A percentile compares a stretch with the other conserved stretches of the same genome.
phyloP scores from a whole-genome alignment of 2,888 invertebrate genomes.

The Choreutis nemorana region DNA sequence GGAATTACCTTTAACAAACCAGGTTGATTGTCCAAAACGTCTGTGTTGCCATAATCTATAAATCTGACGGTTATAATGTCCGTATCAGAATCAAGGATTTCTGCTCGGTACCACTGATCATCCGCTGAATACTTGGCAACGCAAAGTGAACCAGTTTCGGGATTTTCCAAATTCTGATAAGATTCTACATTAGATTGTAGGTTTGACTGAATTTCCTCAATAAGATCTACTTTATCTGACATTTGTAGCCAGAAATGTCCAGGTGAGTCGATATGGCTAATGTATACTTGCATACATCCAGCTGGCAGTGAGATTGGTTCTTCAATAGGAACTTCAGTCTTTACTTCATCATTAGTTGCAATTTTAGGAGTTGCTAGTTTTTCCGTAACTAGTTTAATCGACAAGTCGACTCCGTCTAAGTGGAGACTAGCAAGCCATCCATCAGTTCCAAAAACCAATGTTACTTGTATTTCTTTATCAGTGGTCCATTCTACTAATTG shows the following conservation, averaged over 20 bases:
- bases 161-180: conserved; percentile 61
- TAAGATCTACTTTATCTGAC: conserved; percentile 57
- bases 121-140: conserved; percentile 85
- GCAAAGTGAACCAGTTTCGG: conserved; percentile 71
- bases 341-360: conserved; percentile 19
- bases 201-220: conserved; percentile 69
- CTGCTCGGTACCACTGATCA: conserved; percentile 91
- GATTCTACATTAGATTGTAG: conserved; percentile 66
- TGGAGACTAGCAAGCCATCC: conserved; percentile 67
- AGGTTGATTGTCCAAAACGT: conserved; percentile 71
- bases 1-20: conserved; percentile 70
- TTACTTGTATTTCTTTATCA: conserved; percentile 62
- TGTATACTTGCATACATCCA: conserved; percentile 57
- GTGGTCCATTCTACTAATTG: conserved; percentile 46
- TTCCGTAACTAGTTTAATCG: conserved; percentile 50
- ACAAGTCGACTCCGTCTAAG: conserved; percentile 55
- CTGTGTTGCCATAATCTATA: conserved; percentile 82
- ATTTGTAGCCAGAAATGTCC: conserved; percentile 80
- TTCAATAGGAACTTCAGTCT: conserved; percentile 19
- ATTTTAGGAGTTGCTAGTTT: conserved; percentile 40
- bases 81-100: conserved; percentile 80
- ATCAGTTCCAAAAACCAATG: conserved; percentile 54
- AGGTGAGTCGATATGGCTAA: conserved; percentile 79
- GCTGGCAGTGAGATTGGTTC: conserved; percentile 37
- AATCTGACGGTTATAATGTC: conserved; percentile 81